phyloP scores from a whole-genome alignment of 2,888 invertebrate genomes.

The Erebia palarica region DNA sequence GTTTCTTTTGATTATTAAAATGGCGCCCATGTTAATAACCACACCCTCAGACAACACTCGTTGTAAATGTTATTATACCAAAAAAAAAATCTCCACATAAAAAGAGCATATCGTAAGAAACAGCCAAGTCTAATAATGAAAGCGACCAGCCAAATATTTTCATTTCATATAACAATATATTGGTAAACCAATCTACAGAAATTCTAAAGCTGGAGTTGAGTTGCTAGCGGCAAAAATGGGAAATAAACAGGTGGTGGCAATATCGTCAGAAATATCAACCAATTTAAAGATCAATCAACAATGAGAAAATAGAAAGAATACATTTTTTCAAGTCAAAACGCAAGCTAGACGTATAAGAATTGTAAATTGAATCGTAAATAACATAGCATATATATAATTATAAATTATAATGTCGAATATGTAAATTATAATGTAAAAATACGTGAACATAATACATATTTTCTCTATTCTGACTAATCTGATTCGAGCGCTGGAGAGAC shows the following conservation, averaged over 20 bases:
- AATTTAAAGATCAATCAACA: constrained; percentile 42
- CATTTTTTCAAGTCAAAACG: too few relatives aligned
- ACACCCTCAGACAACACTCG: constrained; percentile 47
- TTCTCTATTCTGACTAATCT: not conserved
- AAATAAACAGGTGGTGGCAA: constrained; percentile 61
- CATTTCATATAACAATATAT: constrained; percentile 16
- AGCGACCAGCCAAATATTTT: constrained; percentile 77
- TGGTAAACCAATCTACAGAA: constrained; percentile 44
- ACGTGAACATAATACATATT: not conserved
- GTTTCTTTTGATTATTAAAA: constrained; percentile 5
- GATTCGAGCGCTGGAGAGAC: not conserved
- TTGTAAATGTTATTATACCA: constrained; percentile 42
- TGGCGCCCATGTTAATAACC: constrained; percentile 51
- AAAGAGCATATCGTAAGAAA: constrained; percentile 63
- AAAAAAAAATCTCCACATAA: constrained; percentile 51
- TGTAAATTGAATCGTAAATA: not conserved
- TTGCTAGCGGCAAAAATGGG: constrained; percentile 68
- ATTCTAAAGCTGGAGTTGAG: constrained; percentile 57
- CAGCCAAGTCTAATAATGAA: constrained; percentile 71
- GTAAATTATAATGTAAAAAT: not conserved
- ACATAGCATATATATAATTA: not conserved
- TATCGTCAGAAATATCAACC: constrained; percentile 48
- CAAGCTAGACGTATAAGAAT: not conserved
- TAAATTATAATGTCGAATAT: not conserved
- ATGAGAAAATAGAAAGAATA: not conserved